Conservation (phyloP, 2,888 invertebrate species). For the Watsonalla binaria region DNA sequence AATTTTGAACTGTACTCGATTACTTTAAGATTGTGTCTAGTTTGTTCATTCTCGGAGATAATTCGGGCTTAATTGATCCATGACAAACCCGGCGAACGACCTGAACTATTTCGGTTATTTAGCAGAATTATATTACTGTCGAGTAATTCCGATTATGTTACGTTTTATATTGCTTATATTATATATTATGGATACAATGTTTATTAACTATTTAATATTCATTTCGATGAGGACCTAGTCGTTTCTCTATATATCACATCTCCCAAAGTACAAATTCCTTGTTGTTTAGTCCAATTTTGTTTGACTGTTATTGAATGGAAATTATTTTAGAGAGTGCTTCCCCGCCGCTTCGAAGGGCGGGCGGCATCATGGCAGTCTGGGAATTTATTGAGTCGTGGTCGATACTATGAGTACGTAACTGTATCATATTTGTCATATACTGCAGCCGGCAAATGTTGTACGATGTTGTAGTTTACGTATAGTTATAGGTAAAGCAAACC, state of each 20-base stretch:
- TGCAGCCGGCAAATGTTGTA: constrained; percentile 16
- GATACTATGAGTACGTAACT: constrained; percentile 18
- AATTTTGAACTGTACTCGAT: constrained; percentile 25
- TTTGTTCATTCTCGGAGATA: constrained; percentile 25
- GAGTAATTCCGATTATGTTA: constrained; percentile 78
- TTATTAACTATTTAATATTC: constrained; percentile 78
- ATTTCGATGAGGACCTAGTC: constrained; percentile 79
- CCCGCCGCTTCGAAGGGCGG: constrained; percentile 18
- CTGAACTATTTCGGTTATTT: constrained; percentile 75
- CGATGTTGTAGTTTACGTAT: constrained; percentile 30
- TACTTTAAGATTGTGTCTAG: constrained; percentile 44
- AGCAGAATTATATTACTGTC: constrained; percentile 77
- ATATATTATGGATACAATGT: constrained; percentile 75
- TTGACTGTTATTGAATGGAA: constrained; percentile 76
- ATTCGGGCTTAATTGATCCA: constrained; percentile 28
- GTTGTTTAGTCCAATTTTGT: constrained; percentile 80
- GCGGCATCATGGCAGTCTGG: constrained; percentile 22
- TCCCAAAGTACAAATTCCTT: constrained; percentile 80
- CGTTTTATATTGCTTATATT: constrained; percentile 79
- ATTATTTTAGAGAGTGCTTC: constrained; percentile 66
- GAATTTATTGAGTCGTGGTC: constrained; percentile 21
- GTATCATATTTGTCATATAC: constrained; percentile 16
- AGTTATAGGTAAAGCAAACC: constrained; percentile 39
- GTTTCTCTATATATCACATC: constrained; percentile 78
- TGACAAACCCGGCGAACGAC: constrained; percentile 49